Percentiles rank a stretch among this genome's conserved stretches.
Evolutionary conservation across 2,797 vertebrate species (phyloP).

Genomic region (Diceros bicornis): DNA sequence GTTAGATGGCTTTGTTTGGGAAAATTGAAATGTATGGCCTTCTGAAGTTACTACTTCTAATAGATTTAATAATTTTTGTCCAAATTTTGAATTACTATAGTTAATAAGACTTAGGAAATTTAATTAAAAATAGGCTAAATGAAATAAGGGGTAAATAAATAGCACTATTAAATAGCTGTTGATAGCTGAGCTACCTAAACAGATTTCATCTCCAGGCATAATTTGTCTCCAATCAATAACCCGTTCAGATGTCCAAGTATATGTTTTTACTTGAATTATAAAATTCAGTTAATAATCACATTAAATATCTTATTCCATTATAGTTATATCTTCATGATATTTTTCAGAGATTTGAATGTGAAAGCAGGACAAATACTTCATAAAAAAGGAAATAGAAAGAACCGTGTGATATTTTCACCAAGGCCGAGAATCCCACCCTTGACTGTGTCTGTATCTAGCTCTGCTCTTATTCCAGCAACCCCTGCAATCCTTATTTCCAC

Average conservation of each 20-base stretch:
- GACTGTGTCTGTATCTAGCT: rapidly evolving
- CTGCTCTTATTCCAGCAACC: not conserved
- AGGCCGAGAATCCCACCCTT: not conserved
- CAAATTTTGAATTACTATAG: not conserved
- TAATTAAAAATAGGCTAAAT: constrained; percentile 9
- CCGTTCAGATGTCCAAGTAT: constrained; percentile 20
- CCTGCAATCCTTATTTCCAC: not conserved
- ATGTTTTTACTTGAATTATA: not conserved
- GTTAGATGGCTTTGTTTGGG: not conserved
- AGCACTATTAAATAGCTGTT: constrained; percentile 15
- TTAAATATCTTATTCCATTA: not conserved
- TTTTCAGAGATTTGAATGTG: not conserved
- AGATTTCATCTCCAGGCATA: constrained; percentile 43
- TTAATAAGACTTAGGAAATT: not conserved
- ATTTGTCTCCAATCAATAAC: constrained; percentile 38
- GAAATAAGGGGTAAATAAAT: constrained; percentile 3
- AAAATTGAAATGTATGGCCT: constrained; percentile 37
- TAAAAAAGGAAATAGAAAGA: not conserved
- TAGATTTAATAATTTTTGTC: constrained; percentile 23
- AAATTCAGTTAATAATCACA: constrained; percentile 36
- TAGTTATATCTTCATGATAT: not conserved
- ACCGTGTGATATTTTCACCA: not conserved
- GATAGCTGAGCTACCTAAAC: not conserved
- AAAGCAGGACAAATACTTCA: not conserved
- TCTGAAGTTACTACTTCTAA: constrained; percentile 39